Evolutionary conservation across 1,140 invertebrate genomes (phyloP).

Genomic region (Drosophila repleta): DNA sequence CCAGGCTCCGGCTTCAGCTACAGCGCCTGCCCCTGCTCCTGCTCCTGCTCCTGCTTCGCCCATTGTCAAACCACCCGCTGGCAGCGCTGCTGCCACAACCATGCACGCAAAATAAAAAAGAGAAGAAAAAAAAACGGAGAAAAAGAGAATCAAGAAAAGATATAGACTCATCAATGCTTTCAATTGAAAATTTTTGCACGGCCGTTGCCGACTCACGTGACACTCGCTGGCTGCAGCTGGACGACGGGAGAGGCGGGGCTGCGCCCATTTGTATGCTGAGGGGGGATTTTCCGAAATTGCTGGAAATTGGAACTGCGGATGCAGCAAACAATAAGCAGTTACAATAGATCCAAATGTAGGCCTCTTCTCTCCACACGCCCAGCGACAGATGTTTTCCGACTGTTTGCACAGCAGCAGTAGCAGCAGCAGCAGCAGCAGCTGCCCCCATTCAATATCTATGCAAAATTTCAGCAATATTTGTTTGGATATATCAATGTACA

Average conservation of each 20-base stretch:
- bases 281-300: constrained; percentile 41
- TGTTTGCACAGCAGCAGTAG: constrained; percentile 59
- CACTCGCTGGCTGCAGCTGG: constrained; percentile 1
- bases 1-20: constrained; percentile 13
- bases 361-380: constrained; percentile 18
- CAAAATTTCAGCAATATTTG: constrained; percentile 50
- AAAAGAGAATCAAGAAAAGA: constrained; percentile 31
- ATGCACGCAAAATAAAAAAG: constrained; percentile 42
- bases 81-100: constrained; percentile 67
- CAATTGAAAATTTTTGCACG: constrained; percentile 78
- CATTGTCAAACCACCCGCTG: constrained; percentile 43
- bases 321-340: constrained; percentile 67
- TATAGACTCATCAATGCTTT: constrained; percentile 77
- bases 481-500: constrained; percentile 16
- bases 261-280: constrained; percentile 51
- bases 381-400: constrained; percentile 55
- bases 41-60: neutral
- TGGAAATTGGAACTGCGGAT: constrained; percentile 70
- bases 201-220: constrained; percentile 43
- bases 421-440: constrained; percentile 36
- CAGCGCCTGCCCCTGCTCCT: too few species aligned
- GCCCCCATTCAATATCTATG: constrained; percentile 41
- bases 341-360: constrained; percentile 51
- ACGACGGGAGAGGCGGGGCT: neutral
- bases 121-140: constrained; percentile 1